Evolutionary conservation across 2,113 vertebrate genomes (phyloP).

Genomic region (Limanda limanda): DNA sequence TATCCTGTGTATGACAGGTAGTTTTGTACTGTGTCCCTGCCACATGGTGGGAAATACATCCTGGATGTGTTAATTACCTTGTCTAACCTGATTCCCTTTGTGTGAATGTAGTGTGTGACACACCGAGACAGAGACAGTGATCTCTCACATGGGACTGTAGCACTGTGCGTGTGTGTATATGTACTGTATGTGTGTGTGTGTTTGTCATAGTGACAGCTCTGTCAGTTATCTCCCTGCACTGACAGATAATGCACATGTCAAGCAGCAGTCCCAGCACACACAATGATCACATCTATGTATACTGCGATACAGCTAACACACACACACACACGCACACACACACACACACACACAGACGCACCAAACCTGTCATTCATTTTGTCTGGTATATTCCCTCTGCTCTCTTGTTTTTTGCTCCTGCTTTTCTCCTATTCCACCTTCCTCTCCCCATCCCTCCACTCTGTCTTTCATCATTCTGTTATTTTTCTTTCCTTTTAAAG

Average conservation of each 20-base stretch:
- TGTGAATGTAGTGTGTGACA: slow-evolving; percentile 39
- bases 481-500: slow-evolving; percentile 70
- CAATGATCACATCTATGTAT: slow-evolving; percentile 38
- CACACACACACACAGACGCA: slow-evolving; percentile 25
- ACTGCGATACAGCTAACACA: slow-evolving; percentile 1
- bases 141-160: slow-evolving; percentile 40
- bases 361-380: slow-evolving; percentile 62
- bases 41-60: slow-evolving; percentile 37
- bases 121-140: slow-evolving; percentile 48
- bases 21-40: slow-evolving; percentile 1
- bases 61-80: slow-evolving; percentile 70
- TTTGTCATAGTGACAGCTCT: slow-evolving; percentile 42
- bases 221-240: slow-evolving; percentile 58
- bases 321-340: slow-evolving; percentile 8
- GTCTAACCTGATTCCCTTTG: slow-evolving; percentile 58
- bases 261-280: slow-evolving; percentile 39
- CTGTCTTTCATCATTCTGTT: slow-evolving; percentile 69
- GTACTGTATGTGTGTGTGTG: not conserved
- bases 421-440: slow-evolving; percentile 31
- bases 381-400: slow-evolving; percentile 58
- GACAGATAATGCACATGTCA: slow-evolving; percentile 62
- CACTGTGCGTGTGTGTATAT: too few species aligned
- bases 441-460: slow-evolving; percentile 29
- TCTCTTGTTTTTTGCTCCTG: slow-evolving; percentile 34
- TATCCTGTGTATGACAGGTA: slow-evolving; percentile 35